Evolutionary conservation across 2,113 vertebrate species (phyloP).

Genomic region (Fregetta grallaria): DNA sequence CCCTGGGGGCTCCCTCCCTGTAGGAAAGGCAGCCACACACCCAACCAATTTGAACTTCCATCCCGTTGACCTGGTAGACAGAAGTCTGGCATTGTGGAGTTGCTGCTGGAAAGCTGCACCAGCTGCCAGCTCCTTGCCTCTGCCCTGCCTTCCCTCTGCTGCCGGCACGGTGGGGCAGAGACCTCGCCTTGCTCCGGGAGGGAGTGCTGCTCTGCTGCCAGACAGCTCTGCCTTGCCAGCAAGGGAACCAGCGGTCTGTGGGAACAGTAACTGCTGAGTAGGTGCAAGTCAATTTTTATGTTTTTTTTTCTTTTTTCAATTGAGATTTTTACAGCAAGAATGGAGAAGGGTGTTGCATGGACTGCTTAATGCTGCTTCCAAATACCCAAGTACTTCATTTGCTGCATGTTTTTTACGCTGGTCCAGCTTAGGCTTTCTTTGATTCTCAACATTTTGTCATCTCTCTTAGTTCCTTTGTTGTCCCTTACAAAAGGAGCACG

Average conservation of each 20-base stretch:
- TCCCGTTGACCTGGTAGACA: neutral
- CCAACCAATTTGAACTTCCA: neutral
- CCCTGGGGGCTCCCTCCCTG: neutral
- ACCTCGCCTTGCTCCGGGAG: neutral
- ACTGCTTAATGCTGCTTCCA: neutral
- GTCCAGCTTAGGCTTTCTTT: neutral
- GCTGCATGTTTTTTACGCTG: neutral
- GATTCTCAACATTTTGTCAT: neutral
- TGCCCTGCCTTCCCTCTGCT: neutral
- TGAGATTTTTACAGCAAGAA: neutral
- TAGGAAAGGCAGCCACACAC: rapidly evolving
- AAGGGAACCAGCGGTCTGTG: neutral
- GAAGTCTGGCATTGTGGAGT: neutral
- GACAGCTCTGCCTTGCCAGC: neutral
- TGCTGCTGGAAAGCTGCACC: neutral
- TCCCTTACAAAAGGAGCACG: neutral
- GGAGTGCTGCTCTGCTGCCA: neutral
- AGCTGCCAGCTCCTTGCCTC: neutral
- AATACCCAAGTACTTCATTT: neutral
- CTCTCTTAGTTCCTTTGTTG: neutral
- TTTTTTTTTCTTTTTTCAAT: neutral
- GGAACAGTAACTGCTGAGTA: neutral
- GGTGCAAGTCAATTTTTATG: neutral
- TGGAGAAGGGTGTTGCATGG: neutral
- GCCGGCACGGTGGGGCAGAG: neutral